Evolutionary conservation across 2,888 invertebrate genomes (phyloP).

Genomic region (Lycophotia porphyrea): DNA sequence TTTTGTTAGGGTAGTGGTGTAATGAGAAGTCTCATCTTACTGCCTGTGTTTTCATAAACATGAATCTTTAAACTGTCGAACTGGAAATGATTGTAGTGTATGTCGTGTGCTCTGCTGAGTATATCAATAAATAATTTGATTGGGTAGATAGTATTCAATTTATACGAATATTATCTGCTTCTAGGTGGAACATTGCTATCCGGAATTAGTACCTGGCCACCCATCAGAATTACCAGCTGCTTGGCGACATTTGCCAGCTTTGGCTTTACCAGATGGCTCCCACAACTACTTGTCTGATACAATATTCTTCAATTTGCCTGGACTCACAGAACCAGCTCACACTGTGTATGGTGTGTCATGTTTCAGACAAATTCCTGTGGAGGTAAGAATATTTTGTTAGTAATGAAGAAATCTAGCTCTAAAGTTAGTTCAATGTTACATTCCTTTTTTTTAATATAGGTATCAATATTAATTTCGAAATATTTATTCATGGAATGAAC

Average conservation of each 20-base stretch:
- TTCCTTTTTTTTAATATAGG: background rate
- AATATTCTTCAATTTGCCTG: constrained; percentile 98
- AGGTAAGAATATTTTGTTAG: constrained; percentile 88
- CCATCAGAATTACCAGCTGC: constrained; percentile 96
- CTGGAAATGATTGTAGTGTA: constrained; percentile 1
- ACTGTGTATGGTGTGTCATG: constrained; percentile 99
- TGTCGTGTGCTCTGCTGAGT: background rate
- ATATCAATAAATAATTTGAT: constrained; percentile 10
- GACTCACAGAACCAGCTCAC: constrained; percentile 94
- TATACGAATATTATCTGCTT: constrained; percentile 40
- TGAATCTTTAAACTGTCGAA: background rate
- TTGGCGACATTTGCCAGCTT: constrained; percentile 99
- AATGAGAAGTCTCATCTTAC: background rate
- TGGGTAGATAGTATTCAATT: background rate
- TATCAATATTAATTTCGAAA: constrained; percentile 1
- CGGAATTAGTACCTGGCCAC: constrained; percentile 94
- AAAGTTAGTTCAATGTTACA: too few species aligned
- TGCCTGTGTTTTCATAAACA: constrained; percentile 1
- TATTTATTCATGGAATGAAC: background rate
- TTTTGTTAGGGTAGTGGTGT: background rate
- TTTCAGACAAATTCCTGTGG: constrained; percentile 98
- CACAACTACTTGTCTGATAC: constrained; percentile 99
- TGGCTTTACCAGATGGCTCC: constrained; percentile 99
- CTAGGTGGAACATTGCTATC: constrained; percentile 97
- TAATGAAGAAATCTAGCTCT: background rate